A percentile compares a stretch with the other conserved stretches of the same genome.
Evolutionary conservation across 2,797 vertebrate species (phyloP).

Genomic region (Allobates femoralis): DNA sequence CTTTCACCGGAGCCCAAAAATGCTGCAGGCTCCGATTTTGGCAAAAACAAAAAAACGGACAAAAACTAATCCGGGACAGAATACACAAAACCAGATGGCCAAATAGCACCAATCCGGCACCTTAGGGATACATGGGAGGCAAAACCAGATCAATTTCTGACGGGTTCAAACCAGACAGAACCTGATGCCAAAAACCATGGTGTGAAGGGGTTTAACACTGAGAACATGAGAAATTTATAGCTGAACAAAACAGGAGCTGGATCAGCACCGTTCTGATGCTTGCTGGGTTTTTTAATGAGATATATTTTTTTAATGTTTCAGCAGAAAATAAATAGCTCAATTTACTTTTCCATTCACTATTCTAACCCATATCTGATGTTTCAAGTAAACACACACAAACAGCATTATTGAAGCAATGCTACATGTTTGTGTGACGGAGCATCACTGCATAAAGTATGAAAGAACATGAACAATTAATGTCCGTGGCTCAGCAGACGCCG

Average conservation of each 20-base stretch:
- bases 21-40: too few species aligned
- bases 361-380: not conserved
- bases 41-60: too few species aligned
- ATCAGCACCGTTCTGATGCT: too few species aligned
- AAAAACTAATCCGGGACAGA: too few species aligned
- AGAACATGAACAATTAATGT: conserved; percentile 30
- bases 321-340: not conserved
- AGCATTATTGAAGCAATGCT: not conserved
- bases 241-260: not conserved
- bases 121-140: too few species aligned
- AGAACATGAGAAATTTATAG: not conserved
- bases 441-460: conserved; percentile 31
- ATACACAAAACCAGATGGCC: too few species aligned
- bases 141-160: too few species aligned
- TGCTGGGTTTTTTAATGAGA: not conserved
- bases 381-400: not conserved
- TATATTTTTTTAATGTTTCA: not conserved
- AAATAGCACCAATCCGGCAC: too few species aligned
- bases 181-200: too few species aligned
- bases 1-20: too few species aligned
- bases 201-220: too few species aligned
- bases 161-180: too few species aligned
- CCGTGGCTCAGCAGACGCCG: not conserved
- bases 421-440: not conserved
- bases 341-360: not conserved